Conservation (phyloP, 2,888 invertebrate species). For the Synergus japonicus region DNA sequence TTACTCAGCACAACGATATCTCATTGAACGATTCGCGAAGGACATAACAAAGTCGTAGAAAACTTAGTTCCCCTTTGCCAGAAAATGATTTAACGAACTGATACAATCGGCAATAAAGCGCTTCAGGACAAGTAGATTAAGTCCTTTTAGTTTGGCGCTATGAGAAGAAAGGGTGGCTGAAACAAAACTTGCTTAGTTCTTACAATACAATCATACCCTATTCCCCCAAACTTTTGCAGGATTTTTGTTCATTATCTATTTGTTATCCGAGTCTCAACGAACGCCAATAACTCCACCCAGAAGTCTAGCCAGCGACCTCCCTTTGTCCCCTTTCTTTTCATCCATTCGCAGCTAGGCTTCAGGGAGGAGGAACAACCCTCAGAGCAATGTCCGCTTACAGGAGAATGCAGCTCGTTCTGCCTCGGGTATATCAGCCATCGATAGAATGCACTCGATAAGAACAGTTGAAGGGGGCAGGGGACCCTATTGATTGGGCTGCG, state of each 20-base stretch:
- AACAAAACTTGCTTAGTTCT: conserved; percentile 17
- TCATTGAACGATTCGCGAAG: background rate
- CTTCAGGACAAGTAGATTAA: conserved; percentile 24
- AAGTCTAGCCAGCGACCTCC: conserved; percentile 25
- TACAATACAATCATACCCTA: too few relatives aligned
- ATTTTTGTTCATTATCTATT: conserved; percentile 40
- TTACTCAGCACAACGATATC: background rate
- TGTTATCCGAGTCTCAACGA: conserved; percentile 36
- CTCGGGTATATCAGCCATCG: conserved; percentile 53
- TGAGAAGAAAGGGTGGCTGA: background rate
- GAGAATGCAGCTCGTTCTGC: conserved; percentile 48
- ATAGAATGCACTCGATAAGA: conserved; percentile 63
- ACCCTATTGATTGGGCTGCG: conserved; percentile 75
- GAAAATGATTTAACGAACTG: conserved; percentile 23
- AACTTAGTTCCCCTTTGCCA: background rate
- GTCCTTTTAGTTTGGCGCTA: conserved; percentile 24
- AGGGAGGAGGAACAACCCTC: conserved; percentile 26
- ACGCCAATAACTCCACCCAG: conserved; percentile 33
- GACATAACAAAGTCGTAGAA: conserved; percentile 19
- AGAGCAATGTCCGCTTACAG: conserved; percentile 46
- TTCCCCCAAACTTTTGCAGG: background rate
- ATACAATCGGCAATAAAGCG: conserved; percentile 22
- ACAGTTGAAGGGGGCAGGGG: conserved; percentile 53
- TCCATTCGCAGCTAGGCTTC: conserved; percentile 10
- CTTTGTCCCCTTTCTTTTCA: conserved; percentile 17